Base-by-base conservation (phyloP, 2,797 vertebrate genomes). In the Spinus olivaceus region DNA sequence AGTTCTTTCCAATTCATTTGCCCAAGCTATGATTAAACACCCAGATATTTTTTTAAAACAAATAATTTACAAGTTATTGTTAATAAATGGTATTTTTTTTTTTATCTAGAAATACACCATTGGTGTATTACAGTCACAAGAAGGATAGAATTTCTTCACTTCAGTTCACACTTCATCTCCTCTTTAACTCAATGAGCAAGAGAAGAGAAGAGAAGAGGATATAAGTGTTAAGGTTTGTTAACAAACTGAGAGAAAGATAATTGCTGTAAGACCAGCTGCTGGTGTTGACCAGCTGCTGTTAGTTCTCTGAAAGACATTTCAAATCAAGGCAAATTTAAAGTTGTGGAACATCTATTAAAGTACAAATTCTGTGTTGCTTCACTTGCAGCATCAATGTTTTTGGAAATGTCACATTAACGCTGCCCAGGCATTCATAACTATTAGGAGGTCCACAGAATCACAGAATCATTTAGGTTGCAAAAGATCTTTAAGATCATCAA, bases 401-500 rank as follows among this genome's bases (percentile, higher is more conserved):
- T 80, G 24, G 3, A 49, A 37, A 41, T 19, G 30, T 46, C 73
- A 17, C 9, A 23, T 7, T 9, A 20, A 8, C 0, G 0, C 10
- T 57, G 9, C 23, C 14, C 8, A 57, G 67, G 65, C 3, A 39
- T 32, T 70, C 27, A 33, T 7, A 10, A 65, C 4, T 28, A 10
- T 67, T 60, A 57, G 6, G 33, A 79, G 13, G 6, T 64, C 22
- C 21, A 7, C 12, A 47, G 33, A 69, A 56, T 24, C 2, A 2
- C 2, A 41, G 24, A 56, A 37, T 23, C 5, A 28, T 4, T 77
- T 14, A 73, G 2, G 5, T 17, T 78, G 37, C 25, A 87, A 77
- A 84, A 70, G 9, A 20, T 33, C 17, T 6, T 81, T 56, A 60
- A 83, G 24, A 42, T 23, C 8, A 32, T 49, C 0, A 1, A 56